A percentile compares a stretch with the other conserved stretches of the same genome.
phyloP scores from a whole-genome alignment of 1,140 invertebrate species.

The Platyscapa corneri region DNA sequence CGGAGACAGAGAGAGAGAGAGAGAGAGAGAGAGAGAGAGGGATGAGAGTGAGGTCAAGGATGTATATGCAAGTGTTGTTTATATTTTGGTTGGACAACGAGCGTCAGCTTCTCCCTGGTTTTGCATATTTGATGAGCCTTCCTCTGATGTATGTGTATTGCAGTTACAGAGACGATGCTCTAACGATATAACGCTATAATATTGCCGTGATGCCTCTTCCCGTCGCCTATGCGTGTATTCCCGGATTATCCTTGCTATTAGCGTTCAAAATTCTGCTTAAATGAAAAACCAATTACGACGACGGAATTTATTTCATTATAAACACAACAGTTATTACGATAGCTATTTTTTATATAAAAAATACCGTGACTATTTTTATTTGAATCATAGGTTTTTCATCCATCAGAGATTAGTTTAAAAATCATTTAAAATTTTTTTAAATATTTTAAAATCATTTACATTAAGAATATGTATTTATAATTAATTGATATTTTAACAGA shows the following conservation, averaged over 20 bases:
- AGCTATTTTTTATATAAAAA: not conserved
- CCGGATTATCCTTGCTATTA: not conserved
- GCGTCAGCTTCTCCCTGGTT: not conserved
- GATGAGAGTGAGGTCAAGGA: too few relatives aligned
- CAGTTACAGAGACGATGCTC: not conserved
- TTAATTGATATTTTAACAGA: too few relatives aligned
- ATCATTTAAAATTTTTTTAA: too few relatives aligned
- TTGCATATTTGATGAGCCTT: slow-evolving; percentile 18
- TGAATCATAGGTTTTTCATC: not conserved
- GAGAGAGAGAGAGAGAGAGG: too few relatives aligned
- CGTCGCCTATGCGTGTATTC: too few relatives aligned
- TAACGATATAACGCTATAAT: slow-evolving; percentile 20
- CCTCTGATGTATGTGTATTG: not conserved
- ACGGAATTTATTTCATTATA: not conserved
- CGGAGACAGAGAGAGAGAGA: not conserved
- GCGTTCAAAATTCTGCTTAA: too few relatives aligned
- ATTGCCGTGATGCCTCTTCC: not conserved
- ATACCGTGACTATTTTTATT: not conserved
- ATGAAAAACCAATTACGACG: too few relatives aligned
- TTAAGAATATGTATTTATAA: too few relatives aligned
- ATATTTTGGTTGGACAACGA: not conserved
- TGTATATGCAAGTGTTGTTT: slow-evolving; percentile 5
- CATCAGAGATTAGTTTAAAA: too few relatives aligned
- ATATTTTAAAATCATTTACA: too few relatives aligned
- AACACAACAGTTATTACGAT: not conserved